A percentile compares a stretch with the other conserved stretches of the same genome.
Conservation (phyloP, 1,140 invertebrate genomes). For the Gryllus bimaculatus region DNA sequence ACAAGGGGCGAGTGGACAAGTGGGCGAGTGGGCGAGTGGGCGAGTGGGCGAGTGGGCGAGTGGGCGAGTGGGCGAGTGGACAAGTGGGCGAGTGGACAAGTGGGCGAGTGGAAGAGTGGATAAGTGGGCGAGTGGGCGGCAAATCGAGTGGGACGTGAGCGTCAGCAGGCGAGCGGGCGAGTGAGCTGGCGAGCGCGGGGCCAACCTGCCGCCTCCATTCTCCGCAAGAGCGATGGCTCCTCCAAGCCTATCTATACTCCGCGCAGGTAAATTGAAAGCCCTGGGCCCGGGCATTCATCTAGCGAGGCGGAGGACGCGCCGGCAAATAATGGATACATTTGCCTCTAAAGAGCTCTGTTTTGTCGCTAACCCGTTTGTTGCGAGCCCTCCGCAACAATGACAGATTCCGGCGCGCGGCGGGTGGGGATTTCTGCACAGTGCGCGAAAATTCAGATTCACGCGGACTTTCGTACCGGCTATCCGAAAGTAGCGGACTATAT, state of each 20-base stretch:
- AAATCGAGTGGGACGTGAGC: too few relatives aligned
- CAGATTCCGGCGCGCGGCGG: neutral
- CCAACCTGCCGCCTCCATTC: too few relatives aligned
- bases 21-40: too few relatives aligned
- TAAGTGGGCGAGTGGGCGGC: too few relatives aligned
- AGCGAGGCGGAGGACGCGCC: neutral
- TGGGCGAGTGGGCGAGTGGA: too few relatives aligned
- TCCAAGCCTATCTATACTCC: neutral
- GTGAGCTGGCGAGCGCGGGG: too few relatives aligned
- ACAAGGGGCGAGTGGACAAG: too few relatives aligned
- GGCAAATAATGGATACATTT: neutral
- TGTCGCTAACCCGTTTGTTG: neutral
- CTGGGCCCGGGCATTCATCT: neutral
- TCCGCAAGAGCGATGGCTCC: neutral
- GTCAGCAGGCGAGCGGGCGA: neutral
- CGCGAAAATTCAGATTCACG: neutral
- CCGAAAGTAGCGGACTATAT: too few relatives aligned
- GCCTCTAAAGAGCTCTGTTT: constrained; percentile 3
- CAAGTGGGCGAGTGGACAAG: too few relatives aligned
- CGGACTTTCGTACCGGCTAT: too few relatives aligned
- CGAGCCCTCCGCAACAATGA: neutral
- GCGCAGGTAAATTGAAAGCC: neutral
- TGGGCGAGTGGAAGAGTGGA: too few relatives aligned
- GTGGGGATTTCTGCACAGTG: neutral
- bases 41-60: too few relatives aligned